A percentile compares a stretch with the other conserved stretches of the same genome.
Conservation (phyloP, 2,797 vertebrate species). For the Alauda arvensis region DNA sequence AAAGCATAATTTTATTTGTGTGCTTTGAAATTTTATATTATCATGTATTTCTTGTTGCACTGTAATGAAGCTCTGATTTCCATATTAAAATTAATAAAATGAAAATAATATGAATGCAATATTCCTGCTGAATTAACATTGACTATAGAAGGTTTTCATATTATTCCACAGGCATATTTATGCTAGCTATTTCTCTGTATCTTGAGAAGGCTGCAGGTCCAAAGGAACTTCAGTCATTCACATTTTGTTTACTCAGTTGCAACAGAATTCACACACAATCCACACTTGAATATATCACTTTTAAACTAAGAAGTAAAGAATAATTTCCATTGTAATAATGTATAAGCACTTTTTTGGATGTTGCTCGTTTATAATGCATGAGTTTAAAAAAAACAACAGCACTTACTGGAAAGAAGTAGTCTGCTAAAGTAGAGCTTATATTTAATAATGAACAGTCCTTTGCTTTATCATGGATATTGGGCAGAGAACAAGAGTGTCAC, state of each 20-base stretch:
- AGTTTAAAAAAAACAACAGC: neutral
- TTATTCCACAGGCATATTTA: constrained; percentile 15
- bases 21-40: constrained; percentile 41
- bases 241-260: neutral
- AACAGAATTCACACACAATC: neutral
- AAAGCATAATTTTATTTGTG: constrained; percentile 55
- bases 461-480: neutral
- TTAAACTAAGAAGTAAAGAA: neutral
- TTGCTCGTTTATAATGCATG: neutral
- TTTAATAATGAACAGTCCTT: neutral
- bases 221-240: neutral
- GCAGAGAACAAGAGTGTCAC: neutral
- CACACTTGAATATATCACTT: neutral
- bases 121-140: constrained; percentile 35
- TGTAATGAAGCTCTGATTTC: constrained; percentile 48
- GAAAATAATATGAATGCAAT: constrained; percentile 25
- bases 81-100: constrained; percentile 63
- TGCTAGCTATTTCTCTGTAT: neutral
- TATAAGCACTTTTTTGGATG: neutral
- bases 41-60: constrained; percentile 29
- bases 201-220: neutral
- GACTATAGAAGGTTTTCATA: constrained; percentile 2
- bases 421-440: neutral
- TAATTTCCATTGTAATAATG: neutral
- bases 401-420: neutral